phyloP scores from a whole-genome alignment of 2,113 vertebrate genomes.

The Boleophthalmus pectinirostris region DNA sequence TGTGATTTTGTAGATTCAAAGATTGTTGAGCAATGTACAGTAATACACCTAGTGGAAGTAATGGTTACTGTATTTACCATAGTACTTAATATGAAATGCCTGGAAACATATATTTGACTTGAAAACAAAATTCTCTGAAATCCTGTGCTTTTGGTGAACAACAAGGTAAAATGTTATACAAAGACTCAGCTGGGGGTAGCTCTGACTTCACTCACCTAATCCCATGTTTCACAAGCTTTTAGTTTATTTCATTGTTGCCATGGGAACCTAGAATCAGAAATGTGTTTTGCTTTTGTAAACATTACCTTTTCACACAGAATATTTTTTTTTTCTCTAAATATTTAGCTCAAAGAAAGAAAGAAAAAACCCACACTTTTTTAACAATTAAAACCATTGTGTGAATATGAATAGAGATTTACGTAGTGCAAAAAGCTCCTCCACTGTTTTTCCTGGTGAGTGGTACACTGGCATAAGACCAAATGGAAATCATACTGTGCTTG shows the following conservation, averaged over 20 bases:
- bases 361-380: neutral
- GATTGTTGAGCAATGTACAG: no score
- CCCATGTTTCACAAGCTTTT: neutral
- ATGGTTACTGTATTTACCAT: neutral
- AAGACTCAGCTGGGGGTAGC: neutral
- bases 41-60: neutral
- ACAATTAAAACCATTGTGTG: neutral
- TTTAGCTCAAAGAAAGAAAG: no score
- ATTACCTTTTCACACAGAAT: neutral
- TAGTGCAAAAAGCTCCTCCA: slow-evolving; percentile 53
- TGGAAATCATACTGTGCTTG: slow-evolving; percentile 25
- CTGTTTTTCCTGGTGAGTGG: slow-evolving; percentile 54
- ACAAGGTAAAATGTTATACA: neutral
- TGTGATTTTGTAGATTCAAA: no score
- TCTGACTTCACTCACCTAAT: neutral
- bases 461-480: slow-evolving; percentile 47
- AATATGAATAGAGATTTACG: slow-evolving; percentile 3
- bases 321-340: no score
- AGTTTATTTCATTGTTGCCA: neutral
- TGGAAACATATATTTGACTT: no score
- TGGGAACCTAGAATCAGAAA: neutral
- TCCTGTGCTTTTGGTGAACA: neutral
- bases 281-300: slow-evolving; percentile 13
- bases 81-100: neutral
- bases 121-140: neutral